These are phyloP conservation scores for Caenorhabditis japonica DNA, from an alignment of 2,888 invertebrate species.

Conservation along the genomic window DNA sequence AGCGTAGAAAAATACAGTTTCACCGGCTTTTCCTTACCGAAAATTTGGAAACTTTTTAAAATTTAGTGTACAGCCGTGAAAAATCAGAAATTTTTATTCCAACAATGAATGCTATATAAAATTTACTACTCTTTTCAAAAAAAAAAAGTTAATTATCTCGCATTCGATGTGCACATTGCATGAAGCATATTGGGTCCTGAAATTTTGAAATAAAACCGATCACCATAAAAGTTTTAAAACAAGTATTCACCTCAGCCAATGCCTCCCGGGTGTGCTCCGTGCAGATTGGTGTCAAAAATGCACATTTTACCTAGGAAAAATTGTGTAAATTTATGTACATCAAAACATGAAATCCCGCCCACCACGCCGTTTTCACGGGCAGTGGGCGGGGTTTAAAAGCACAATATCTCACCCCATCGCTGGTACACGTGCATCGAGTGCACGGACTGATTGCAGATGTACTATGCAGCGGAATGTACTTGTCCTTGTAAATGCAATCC, in stretches of 20 bases:
- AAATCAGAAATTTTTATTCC: no score
- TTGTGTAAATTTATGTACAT: neutral
- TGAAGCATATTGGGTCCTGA: slow-evolving; percentile 44
- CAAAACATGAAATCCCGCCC: no score
- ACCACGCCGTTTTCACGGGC: no score
- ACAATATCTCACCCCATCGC: slow-evolving; percentile 44
- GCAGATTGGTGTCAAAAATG: slow-evolving; percentile 25
- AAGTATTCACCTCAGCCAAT: slow-evolving; percentile 23
- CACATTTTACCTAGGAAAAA: slow-evolving; percentile 38
- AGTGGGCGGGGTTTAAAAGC: no score
- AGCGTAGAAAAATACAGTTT: no score
- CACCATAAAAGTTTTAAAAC: neutral
- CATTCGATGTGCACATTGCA: slow-evolving; percentile 38
- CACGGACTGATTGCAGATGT: slow-evolving; percentile 42
- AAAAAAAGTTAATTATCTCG: no score
- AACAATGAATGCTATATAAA: no score
- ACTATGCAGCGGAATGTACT: slow-evolving; percentile 25
- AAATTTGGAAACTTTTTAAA: no score
- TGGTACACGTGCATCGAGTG: slow-evolving; percentile 52
- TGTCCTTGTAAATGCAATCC: slow-evolving; percentile 16
- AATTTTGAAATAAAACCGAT: slow-evolving; percentile 2
- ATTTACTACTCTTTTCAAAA: no score
- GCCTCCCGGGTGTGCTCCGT: slow-evolving; percentile 12
- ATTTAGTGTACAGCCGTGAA: no score
- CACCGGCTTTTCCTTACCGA: no score